Evolutionary conservation across 1,140 invertebrate species (phyloP).

Genomic region (Ceratitis capitata): DNA sequence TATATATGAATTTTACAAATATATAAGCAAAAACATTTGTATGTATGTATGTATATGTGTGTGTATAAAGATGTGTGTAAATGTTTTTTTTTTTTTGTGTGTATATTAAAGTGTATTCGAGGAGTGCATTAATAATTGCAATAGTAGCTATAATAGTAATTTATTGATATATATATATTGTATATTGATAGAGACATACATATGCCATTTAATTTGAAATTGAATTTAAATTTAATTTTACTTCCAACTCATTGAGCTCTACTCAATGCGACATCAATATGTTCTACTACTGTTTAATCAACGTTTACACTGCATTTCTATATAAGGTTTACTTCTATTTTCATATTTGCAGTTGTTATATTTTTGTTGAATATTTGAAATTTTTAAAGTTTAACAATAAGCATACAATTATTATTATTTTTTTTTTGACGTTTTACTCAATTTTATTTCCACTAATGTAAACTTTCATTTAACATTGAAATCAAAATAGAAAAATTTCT

Average conservation of each 20-base stretch:
- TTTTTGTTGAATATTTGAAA: neutral
- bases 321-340: neutral
- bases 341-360: neutral
- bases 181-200: slow-evolving; percentile 17
- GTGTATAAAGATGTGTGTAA: neutral
- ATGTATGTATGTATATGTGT: neutral
- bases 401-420: slow-evolving; percentile 8
- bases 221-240: slow-evolving; percentile 15
- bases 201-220: slow-evolving; percentile 28
- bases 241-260: slow-evolving; percentile 15
- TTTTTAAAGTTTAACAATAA: slow-evolving; percentile 22
- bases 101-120: neutral
- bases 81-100: neutral
- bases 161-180: neutral
- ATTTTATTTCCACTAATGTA: slow-evolving; percentile 8
- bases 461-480: slow-evolving; percentile 32
- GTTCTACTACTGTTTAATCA: slow-evolving; percentile 11
- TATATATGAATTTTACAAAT: neutral
- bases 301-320: slow-evolving; percentile 27
- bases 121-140: slow-evolving; percentile 2
- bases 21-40: neutral
- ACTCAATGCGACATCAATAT: slow-evolving; percentile 23
- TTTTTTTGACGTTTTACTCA: neutral
- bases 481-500: neutral
- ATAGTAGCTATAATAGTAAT: slow-evolving; percentile 31